These are phyloP conservation scores for Mustela nigripes DNA, from an alignment of 2,113 vertebrate species.

Conservation along the genomic window DNA sequence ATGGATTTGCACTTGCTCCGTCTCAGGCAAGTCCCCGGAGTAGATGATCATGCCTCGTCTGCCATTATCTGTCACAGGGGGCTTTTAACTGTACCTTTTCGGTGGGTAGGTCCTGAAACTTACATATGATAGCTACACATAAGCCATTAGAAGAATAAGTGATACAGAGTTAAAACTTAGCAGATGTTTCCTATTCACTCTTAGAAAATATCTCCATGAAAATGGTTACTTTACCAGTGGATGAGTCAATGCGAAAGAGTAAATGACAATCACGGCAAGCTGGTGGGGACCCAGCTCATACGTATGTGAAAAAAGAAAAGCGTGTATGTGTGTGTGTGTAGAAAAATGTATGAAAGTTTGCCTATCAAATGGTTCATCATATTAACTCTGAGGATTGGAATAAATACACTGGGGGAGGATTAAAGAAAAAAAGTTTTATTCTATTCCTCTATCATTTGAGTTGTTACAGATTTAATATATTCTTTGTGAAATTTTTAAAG, in stretches of 20 bases:
- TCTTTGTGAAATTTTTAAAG: background rate
- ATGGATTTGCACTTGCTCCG: background rate
- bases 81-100: background rate
- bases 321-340: background rate
- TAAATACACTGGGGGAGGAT: background rate
- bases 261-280: background rate
- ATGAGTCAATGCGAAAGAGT: background rate
- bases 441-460: background rate
- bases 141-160: background rate
- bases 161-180: background rate
- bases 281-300: constrained; percentile 12
- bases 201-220: background rate
- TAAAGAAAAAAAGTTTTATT: background rate
- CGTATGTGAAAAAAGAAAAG: background rate
- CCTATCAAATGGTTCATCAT: background rate
- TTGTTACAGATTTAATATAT: background rate
- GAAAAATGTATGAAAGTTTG: constrained; percentile 36
- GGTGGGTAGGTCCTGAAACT: background rate
- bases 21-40: background rate
- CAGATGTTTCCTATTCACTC: background rate
- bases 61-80: background rate
- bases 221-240: background rate
- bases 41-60: background rate
- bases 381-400: background rate
- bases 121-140: background rate